Conservation (phyloP, 2,888 invertebrate genomes). For the Limnephilus lunatus region DNA sequence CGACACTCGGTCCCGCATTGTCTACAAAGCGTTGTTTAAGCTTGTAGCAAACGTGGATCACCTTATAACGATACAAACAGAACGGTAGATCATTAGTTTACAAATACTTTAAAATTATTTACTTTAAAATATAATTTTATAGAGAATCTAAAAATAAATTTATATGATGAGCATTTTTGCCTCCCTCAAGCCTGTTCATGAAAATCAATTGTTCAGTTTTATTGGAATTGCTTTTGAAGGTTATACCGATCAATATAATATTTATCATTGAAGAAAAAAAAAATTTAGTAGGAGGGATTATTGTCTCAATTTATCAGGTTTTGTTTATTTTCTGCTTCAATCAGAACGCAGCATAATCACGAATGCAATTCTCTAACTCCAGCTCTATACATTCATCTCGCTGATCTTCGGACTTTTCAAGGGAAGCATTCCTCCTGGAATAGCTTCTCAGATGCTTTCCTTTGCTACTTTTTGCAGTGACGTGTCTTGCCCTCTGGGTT, state of each 20-base stretch:
- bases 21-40: not conserved
- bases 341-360: not conserved
- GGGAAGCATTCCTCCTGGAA: constrained; percentile 21
- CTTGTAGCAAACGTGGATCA: not conserved
- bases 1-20: not conserved
- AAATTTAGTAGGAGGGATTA: no score
- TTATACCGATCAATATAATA: no score
- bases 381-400: not conserved
- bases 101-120: not conserved
- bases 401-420: not conserved
- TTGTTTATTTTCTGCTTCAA: not conserved
- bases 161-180: no score
- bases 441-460: not conserved
- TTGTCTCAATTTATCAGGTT: no score
- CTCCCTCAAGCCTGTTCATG: no score
- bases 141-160: no score
- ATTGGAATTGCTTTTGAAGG: no score
- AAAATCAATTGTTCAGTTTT: no score
- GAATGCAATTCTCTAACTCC: not conserved
- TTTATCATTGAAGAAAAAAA: no score
- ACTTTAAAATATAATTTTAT: no score
- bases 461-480: not conserved
- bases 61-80: not conserved
- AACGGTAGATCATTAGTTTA: not conserved
- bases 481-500: constrained; percentile 7